A percentile compares a stretch with the other conserved stretches of the same genome.
phyloP scores from a whole-genome alignment of 2,113 vertebrate species.

The human (Homo sapiens) region GRCh38 chr5:34852001-34852500 shows the following conservation, averaged over 20 bases:
- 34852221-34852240: background rate
- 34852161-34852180: too few relatives aligned
- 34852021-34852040: background rate
- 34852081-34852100: too few relatives aligned
- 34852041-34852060: background rate
- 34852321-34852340: background rate
- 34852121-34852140: too few relatives aligned
- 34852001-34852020: background rate
- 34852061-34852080: too few relatives aligned
- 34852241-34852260: background rate
- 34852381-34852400: background rate
- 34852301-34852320: background rate
- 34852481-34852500: background rate
- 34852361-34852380: background rate
- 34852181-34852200: background rate
- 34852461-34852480: background rate
- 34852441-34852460: background rate
- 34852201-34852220: background rate
- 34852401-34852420: background rate
- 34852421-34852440: background rate
- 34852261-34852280: background rate
- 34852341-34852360: background rate
- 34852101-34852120: too few relatives aligned
- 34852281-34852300: background rate
- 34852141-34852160: too few relatives aligned